These are phyloP conservation scores for Alcedo atthis DNA, from an alignment of 2,797 vertebrate genomes.

Conservation along the genomic window DNA sequence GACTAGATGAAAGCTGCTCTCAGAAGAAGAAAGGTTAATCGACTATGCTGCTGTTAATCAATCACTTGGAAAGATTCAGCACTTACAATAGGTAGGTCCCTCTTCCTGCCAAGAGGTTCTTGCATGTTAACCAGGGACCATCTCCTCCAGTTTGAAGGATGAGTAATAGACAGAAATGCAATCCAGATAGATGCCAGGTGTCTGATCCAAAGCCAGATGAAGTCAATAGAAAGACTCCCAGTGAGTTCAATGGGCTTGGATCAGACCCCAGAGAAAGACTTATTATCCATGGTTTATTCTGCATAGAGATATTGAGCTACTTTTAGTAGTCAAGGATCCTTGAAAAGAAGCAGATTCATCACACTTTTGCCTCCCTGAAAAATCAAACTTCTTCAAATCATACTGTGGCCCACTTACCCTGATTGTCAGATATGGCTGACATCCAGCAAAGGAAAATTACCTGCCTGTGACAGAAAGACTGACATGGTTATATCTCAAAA, in stretches of 20 bases:
- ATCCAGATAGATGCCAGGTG: slow-evolving; percentile 27
- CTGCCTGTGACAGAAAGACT: slow-evolving; percentile 5
- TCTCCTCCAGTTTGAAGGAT: slow-evolving; percentile 43
- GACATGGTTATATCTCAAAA: background rate
- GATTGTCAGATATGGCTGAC: slow-evolving; percentile 1
- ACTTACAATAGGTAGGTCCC: slow-evolving; percentile 35
- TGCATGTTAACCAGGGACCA: slow-evolving; percentile 63
- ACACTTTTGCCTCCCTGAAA: background rate
- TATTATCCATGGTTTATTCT: slow-evolving; percentile 18
- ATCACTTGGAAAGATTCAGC: slow-evolving; percentile 68
- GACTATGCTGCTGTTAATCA: slow-evolving; percentile 65
- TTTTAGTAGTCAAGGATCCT: background rate
- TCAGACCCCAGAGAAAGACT: slow-evolving; percentile 13
- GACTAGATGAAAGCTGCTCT: slow-evolving; percentile 69
- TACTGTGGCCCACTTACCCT: background rate
- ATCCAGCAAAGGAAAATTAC: slow-evolving; percentile 35
- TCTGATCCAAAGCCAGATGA: slow-evolving; percentile 44
- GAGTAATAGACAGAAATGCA: slow-evolving; percentile 22
- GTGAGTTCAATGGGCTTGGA: slow-evolving; percentile 42
- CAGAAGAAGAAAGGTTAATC: slow-evolving; percentile 71
- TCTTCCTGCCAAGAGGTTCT: slow-evolving; percentile 50
- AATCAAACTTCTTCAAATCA: slow-evolving; percentile 5
- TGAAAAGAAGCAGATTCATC: slow-evolving; percentile 20
- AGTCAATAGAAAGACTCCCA: slow-evolving; percentile 41
- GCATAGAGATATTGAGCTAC: background rate